phyloP scores from a whole-genome alignment of 2,113 vertebrate species.

The Pyxicephalus adspersus region DNA sequence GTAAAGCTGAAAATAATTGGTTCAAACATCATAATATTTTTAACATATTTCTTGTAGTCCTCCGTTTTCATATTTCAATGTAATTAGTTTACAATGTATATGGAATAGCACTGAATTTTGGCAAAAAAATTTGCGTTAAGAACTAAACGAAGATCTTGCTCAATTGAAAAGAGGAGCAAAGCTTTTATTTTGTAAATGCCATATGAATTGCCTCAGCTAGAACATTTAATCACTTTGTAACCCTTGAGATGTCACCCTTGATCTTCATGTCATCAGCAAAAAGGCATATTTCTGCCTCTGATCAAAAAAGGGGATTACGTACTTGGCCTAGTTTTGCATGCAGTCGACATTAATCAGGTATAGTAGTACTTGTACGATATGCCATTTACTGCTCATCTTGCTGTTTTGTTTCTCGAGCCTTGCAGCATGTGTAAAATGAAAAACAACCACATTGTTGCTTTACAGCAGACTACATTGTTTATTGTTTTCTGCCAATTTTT shows the following conservation, averaged over 20 bases:
- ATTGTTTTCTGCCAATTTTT: neutral
- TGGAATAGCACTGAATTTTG: neutral
- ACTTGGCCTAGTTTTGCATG: conserved; percentile 25
- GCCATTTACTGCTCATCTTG: conserved; percentile 14
- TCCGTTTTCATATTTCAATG: too few relatives aligned
- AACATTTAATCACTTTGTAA: conserved; percentile 35
- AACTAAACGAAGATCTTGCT: neutral
- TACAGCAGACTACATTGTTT: neutral
- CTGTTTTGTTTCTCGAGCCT: neutral
- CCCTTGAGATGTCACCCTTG: conserved; percentile 16
- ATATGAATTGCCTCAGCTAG: conserved; percentile 2
- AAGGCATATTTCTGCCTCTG: conserved; percentile 32
- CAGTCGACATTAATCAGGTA: conserved; percentile 12
- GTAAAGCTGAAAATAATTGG: too few relatives aligned
- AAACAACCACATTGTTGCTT: neutral
- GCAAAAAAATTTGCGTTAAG: neutral
- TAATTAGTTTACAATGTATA: too few relatives aligned
- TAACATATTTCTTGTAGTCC: too few relatives aligned
- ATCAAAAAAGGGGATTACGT: conserved; percentile 24
- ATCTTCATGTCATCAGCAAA: conserved; percentile 34
- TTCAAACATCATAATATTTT: too few relatives aligned
- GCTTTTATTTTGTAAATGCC: neutral
- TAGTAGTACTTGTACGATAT: neutral
- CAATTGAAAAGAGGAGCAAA: neutral
- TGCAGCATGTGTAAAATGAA: neutral